Evolutionary conservation across 2,113 vertebrate species (phyloP), one percentile per base, ranked within the genome.

Genomic region (Mixornis gularis): DNA sequence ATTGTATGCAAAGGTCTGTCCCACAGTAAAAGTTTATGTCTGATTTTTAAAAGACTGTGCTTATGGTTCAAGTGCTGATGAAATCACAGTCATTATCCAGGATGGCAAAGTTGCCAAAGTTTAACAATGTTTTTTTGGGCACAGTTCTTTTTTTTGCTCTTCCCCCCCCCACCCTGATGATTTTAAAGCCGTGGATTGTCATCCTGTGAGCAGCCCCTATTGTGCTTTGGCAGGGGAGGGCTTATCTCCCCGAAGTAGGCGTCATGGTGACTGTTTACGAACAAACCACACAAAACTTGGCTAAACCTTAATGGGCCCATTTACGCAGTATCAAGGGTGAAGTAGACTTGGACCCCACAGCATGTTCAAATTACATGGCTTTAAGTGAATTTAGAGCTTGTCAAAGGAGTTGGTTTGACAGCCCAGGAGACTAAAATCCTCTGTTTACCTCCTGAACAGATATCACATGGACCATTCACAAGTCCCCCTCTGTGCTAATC

Each of bases 391-490:
- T 93, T 92, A 92, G 87, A 89, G 94, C 89, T 93, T 48, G 87
- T 95, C 87, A 96, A 96, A 95, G 74, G 90, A 92, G 85, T 43
- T 79, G 74, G 81, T 93, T 93, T 94, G 96, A 96, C 92, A 94
- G 71, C 87, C 68, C 94, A 87, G 94, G 94, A 95, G 95, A 95
- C 95, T 90, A 53, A 95, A 95, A 89, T 91, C 92, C 92, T 95
- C 92, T 95, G 87, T 96, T 96, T 96, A 96, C 92, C 87, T 96
- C 87, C 78, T 8, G 72, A 92, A 24, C 91, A 96, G 96, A 85
- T 96, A 96, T 96, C 84, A 91, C 91, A 94, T 5, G 94, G 89
- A 80, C 27, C 71, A 70, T 71, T 95, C 91, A 95, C 95, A 96
- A 94, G 79, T 91, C 12, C 60, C 74, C 51, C 91, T 96, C 91